Evolutionary conservation across 2,113 vertebrate species (phyloP), one percentile per base, ranked within the genome.

Genomic region (Triplophysa rosa): DNA sequence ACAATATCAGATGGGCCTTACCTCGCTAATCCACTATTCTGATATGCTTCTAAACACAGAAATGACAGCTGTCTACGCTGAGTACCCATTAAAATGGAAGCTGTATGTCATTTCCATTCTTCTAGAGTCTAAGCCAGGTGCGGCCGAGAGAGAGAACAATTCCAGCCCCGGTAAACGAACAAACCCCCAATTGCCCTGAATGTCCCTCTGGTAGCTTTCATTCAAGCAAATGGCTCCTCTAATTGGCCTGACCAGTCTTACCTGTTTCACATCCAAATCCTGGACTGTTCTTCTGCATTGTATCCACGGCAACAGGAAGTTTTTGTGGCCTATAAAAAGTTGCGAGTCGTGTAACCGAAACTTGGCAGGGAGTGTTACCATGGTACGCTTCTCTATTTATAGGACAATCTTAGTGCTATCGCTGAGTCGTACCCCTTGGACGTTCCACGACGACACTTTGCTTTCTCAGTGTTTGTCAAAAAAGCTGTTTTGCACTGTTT

Each of bases 271-370:
- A 63, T 90, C 87, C 82, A 83, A 86, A 87, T 85, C 87, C 67
- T 42, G 33, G 70, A 47, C 87, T 86, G 81, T 88, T 89, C 87
- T 90, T 86, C 85, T 80, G 78, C 79, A 83, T 82, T 86, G 90
- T 92, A 89, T 88, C 90, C 89, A 79, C 79, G 87, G 90, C 89
- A 91, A 93, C 90, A 86, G 84, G 86, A 90, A 89, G 89, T 88
- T 90, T 52, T 91, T 84, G 80, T 87, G 88, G 89, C 90, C 91
- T 90, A 90, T 90, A 91, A 92, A 92, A 91, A 91, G 88, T 90
- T 86, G 74, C 85, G 78, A 85, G 85, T 88, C 87, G 85, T 83
- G 88, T 89, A 91, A 92, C 86, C 82, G 87, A 93, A 86, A 87
- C 78, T 52, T 61, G 80, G 82, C 80, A 47, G 78, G 79, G 83